A percentile compares a stretch with the other conserved stretches of the same genome.
Conservation (phyloP, 2,888 invertebrate species). For the Tricholauxania praeusta region DNA sequence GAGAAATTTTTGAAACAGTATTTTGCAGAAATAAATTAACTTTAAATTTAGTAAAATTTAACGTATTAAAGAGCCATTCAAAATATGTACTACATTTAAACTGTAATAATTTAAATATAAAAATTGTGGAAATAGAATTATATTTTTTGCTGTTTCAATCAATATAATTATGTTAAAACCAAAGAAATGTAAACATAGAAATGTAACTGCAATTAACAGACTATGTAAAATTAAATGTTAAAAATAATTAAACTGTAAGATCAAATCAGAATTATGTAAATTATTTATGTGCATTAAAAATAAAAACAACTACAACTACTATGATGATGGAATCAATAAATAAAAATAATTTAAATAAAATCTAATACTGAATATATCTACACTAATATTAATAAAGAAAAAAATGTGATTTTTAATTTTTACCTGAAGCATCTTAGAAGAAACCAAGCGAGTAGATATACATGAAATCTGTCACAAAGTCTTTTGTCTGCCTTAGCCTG, state of each 20-base stretch:
- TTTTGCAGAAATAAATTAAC: neutral
- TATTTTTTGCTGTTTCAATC: no score
- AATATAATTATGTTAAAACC: slow-evolving; percentile 5
- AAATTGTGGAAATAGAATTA: neutral
- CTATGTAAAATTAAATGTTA: slow-evolving; percentile 2
- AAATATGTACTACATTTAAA: neutral
- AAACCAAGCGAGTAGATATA: no score
- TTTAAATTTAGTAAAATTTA: neutral
- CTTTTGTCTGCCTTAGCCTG: no score
- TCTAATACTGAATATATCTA: no score
- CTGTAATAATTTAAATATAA: neutral
- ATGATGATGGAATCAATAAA: slow-evolving; percentile 28
- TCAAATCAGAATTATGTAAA: neutral
- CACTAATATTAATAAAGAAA: no score
- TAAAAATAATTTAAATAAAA: neutral
- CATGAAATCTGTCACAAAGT: no score
- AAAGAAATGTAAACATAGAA: neutral
- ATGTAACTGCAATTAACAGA: neutral
- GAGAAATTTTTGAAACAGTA: slow-evolving; percentile 14
- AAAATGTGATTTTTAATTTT: no score
- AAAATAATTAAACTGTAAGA: neutral
- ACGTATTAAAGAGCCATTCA: neutral
- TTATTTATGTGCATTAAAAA: slow-evolving; percentile 1
- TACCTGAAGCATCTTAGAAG: no score
- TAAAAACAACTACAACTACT: slow-evolving; percentile 1